phyloP scores from a whole-genome alignment of 2,888 invertebrate species.

The Agelastica alni region DNA sequence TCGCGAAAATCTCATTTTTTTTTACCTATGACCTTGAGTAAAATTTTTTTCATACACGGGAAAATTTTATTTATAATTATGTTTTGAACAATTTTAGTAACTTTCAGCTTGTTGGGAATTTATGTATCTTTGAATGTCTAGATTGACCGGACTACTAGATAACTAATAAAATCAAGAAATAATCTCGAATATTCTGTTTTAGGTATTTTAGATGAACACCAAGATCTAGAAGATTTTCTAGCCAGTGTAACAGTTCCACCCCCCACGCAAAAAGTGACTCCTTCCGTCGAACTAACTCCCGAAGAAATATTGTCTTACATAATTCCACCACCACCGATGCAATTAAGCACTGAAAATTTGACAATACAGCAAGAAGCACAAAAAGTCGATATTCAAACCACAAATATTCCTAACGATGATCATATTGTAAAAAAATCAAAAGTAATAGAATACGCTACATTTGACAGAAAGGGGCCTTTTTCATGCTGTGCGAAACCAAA shows the following conservation, averaged over 20 bases:
- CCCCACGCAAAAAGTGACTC: constrained; percentile 74
- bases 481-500: constrained; percentile 70
- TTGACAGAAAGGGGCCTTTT: constrained; percentile 72
- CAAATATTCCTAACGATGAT: constrained; percentile 56
- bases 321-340: constrained; percentile 74
- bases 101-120: too few species aligned
- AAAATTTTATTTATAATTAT: too few species aligned
- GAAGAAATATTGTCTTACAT: constrained; percentile 86
- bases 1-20: too few species aligned
- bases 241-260: constrained; percentile 83
- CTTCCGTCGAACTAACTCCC: constrained; percentile 76
- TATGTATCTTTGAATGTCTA: too few species aligned
- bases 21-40: too few species aligned
- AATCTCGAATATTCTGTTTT: constrained; percentile 7
- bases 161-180: too few species aligned
- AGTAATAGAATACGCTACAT: constrained; percentile 73
- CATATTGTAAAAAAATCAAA: constrained; percentile 54
- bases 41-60: too few species aligned
- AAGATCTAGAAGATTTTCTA: constrained; percentile 80
- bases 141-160: too few species aligned
- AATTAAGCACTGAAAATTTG: constrained; percentile 34
- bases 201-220: constrained; percentile 55
- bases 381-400: constrained; percentile 25
- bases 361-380: constrained; percentile 25
- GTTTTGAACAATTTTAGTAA: too few species aligned